Conservation (phyloP, 37 sponge, comb jelly and placozoan genomes). For the Diacarnus erythraeanus region DNA sequence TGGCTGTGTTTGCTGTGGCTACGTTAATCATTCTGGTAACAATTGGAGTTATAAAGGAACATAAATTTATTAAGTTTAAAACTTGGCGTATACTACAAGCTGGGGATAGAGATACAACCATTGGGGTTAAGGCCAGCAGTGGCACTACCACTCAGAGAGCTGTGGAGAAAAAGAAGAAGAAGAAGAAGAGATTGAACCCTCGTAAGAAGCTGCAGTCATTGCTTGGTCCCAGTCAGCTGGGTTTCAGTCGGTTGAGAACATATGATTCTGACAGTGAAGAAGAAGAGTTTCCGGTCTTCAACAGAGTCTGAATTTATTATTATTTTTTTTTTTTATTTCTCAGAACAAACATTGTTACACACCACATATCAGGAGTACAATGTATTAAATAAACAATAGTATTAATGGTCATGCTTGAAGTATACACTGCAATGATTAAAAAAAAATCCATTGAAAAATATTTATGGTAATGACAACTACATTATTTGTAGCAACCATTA, state of each 20-base stretch:
- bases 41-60: conserved; percentile 30
- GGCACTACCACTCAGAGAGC: background rate
- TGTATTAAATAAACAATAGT: background rate
- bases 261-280: conserved; percentile 76
- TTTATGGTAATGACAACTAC: no score
- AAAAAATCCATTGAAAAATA: conserved; percentile 2
- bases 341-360: background rate
- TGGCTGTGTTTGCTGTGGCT: conserved; percentile 10
- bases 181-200: background rate
- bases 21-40: conserved; percentile 6
- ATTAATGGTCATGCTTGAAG: background rate
- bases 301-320: conserved; percentile 21
- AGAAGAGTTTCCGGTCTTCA: conserved; percentile 52
- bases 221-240: conserved; percentile 52
- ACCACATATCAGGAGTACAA: background rate
- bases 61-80: conserved; percentile 19
- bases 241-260: conserved; percentile 57
- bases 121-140: background rate
- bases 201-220: conserved; percentile 42
- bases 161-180: background rate
- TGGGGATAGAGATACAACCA: background rate
- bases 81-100: background rate
- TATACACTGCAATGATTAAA: background rate
- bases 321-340: background rate
- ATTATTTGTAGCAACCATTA: no score